Percentiles rank a stretch among this genome's conserved stretches.
phyloP scores from a whole-genome alignment of 2,888 invertebrate species.

The Cryptus viduatorius region DNA sequence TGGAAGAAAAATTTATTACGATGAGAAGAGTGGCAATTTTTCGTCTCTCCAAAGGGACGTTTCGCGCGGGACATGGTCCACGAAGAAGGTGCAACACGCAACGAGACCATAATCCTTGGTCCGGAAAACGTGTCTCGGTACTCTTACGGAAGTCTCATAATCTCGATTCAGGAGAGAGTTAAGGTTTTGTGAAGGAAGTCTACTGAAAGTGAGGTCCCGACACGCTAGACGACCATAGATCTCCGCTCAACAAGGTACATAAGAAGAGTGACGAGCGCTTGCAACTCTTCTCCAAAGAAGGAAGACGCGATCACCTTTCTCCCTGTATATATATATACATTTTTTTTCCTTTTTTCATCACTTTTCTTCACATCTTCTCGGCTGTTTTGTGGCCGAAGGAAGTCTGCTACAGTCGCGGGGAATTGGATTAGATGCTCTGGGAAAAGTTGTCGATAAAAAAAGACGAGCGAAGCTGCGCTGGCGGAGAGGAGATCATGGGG shows the following conservation, averaged over 20 bases:
- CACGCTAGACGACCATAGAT: conserved; percentile 74
- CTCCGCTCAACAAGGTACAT: neutral
- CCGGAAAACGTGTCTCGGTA: neutral
- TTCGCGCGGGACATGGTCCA: neutral
- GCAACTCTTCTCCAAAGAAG: conserved; percentile 36
- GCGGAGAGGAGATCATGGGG: neutral
- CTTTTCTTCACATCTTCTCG: conserved; percentile 65
- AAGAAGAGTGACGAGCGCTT: conserved; percentile 18
- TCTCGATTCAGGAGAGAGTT: conserved; percentile 27
- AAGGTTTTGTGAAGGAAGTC: conserved; percentile 32
- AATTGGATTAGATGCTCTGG: conserved; percentile 79
- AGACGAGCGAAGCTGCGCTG: neutral
- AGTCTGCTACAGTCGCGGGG: conserved; percentile 67
- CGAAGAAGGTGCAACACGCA: conserved; percentile 40
- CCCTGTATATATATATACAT: too few relatives aligned
- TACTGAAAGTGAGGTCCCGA: conserved; percentile 70
- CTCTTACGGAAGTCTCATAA: conserved; percentile 41
- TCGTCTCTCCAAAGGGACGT: conserved; percentile 15
- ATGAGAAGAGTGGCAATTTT: conserved; percentile 30
- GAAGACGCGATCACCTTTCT: neutral
- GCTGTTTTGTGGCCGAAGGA: conserved; percentile 40
- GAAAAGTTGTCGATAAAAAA: conserved; percentile 75
- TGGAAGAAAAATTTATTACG: conserved; percentile 29
- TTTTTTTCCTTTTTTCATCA: conserved; percentile 64
- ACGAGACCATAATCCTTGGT: conserved; percentile 39